Evolutionary conservation across 2,888 invertebrate species (phyloP).

Genomic region (Acanthopleura granulata): DNA sequence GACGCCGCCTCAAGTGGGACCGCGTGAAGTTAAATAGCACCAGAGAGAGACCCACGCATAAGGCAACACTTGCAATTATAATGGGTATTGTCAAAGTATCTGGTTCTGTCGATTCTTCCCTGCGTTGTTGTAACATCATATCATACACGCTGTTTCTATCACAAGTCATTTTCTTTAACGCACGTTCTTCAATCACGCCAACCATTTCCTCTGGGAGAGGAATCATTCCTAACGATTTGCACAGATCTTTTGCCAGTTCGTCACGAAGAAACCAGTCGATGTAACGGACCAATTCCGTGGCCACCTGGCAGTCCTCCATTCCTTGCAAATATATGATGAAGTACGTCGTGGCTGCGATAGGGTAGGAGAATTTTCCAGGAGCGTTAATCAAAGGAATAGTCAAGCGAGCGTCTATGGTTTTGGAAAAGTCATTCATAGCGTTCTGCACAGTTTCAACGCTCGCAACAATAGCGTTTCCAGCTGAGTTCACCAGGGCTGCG

Average conservation of each 20-base stretch:
- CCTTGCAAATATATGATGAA: conserved; percentile 46
- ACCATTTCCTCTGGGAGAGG: conserved; percentile 41
- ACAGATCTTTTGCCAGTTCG: conserved; percentile 31
- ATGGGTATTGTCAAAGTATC: background rate
- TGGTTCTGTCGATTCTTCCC: background rate
- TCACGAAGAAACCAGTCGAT: conserved; percentile 52
- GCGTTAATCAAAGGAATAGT: conserved; percentile 39
- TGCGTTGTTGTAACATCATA: background rate
- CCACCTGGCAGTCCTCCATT: conserved; percentile 47
- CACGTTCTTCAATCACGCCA: conserved; percentile 28
- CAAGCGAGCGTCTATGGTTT: conserved; percentile 24
- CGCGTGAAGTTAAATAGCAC: conserved; percentile 4
- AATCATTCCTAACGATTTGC: conserved; percentile 40
- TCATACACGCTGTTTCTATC: conserved; percentile 11
- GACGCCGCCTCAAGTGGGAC: background rate
- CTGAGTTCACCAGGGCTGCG: conserved; percentile 47
- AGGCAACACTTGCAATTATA: conserved; percentile 20
- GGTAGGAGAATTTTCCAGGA: conserved; percentile 40
- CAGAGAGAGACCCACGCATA: conserved; percentile 19
- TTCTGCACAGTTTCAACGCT: conserved; percentile 39
- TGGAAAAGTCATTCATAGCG: conserved; percentile 43
- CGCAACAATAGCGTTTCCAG: conserved; percentile 38
- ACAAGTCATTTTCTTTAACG: conserved; percentile 51
- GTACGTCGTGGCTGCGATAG: conserved; percentile 60
- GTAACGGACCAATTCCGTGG: conserved; percentile 58